A percentile compares a stretch with the other conserved stretches of the same genome.
phyloP scores from a whole-genome alignment of 35 echinoderm and acorn worm genomes.

The Anneissia japonica region DNA sequence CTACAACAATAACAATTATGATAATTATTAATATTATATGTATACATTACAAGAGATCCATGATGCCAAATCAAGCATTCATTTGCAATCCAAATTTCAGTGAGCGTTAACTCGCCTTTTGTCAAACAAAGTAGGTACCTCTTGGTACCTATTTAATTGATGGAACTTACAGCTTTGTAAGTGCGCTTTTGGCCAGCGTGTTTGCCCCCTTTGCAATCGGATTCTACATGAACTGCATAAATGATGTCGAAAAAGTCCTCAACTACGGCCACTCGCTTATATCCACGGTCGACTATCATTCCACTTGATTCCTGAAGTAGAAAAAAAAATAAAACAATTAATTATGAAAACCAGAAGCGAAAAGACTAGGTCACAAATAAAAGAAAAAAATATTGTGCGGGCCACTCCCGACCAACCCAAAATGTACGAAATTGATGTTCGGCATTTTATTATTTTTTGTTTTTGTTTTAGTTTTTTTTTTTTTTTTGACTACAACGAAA shows the following conservation, averaged over 20 bases:
- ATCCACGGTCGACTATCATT: slow-evolving; percentile 81
- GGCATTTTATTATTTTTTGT: background rate
- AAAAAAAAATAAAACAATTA: background rate
- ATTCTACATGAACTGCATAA: slow-evolving; percentile 83
- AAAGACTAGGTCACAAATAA: background rate
- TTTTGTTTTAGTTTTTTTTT: no score
- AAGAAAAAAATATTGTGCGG: background rate
- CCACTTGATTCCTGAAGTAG: slow-evolving; percentile 61
- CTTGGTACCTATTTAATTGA: no score
- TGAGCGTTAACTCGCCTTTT: no score
- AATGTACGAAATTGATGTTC: background rate
- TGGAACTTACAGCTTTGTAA: slow-evolving; percentile 82
- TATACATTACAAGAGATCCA: no score
- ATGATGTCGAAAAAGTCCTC: slow-evolving; percentile 98
- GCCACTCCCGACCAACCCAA: background rate
- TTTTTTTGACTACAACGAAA: no score
- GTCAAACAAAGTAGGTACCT: no score
- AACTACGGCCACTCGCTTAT: slow-evolving; percentile 91
- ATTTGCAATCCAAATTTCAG: no score
- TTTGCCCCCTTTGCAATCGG: slow-evolving; percentile 75
- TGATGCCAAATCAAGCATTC: no score
- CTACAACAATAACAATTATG: no score
- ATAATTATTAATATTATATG: no score
- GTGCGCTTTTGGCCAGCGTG: slow-evolving; percentile 97
- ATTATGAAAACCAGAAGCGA: background rate